Evolutionary conservation across 2,797 vertebrate species (phyloP).

Genomic region (Pantherophis vulpinus): DNA sequence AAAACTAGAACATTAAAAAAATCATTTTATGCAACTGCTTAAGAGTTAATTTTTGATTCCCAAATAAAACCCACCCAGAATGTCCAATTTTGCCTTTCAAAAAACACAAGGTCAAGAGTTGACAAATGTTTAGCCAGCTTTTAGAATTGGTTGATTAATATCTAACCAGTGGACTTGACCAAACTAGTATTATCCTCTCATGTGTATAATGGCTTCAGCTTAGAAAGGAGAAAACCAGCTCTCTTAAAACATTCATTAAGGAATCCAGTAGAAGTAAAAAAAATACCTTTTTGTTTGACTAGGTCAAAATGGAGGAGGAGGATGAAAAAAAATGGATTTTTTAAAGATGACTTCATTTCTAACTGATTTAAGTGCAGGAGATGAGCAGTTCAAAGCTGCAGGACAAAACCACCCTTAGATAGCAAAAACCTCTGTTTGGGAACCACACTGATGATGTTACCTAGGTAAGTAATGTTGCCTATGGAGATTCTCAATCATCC

Average conservation of each 20-base stretch:
- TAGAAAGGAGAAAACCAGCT: no score
- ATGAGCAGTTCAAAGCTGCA: not conserved
- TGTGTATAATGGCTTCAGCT: no score
- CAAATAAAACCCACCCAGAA: not conserved
- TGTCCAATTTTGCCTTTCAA: not conserved
- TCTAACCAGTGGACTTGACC: no score
- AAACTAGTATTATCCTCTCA: no score
- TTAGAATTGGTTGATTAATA: not conserved
- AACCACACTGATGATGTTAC: not conserved
- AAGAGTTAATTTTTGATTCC: not conserved
- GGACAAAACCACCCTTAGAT: not conserved
- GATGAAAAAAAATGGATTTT: no score
- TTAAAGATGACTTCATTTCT: no score
- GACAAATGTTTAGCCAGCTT: not conserved
- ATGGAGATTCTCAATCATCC: no score
- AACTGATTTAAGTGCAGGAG: no score
- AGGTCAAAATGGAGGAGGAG: no score
- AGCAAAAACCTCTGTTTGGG: not conserved
- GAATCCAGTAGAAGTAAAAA: no score
- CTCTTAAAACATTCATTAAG: no score
- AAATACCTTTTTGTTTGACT: no score
- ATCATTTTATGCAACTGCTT: not conserved
- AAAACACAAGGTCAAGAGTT: not conserved
- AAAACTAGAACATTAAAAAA: not conserved
- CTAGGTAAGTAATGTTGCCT: not conserved